Base-by-base conservation (phyloP, 1,140 invertebrate genomes). In the Antheraea pernyi region DNA sequence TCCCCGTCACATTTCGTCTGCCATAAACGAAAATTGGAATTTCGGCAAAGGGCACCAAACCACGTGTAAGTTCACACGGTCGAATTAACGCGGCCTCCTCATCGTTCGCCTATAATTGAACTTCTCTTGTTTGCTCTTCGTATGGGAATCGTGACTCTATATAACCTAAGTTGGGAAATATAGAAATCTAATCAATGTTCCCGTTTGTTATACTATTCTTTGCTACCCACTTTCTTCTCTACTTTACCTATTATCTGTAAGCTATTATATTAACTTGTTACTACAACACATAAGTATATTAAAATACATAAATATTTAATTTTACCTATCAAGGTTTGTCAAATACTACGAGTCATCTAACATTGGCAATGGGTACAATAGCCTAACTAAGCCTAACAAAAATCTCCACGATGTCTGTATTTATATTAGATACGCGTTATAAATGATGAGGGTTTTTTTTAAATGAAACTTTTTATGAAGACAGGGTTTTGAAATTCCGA, bases 21-120 rank as follows among this genome's bases (percentile, higher is more conserved):
- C 69, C 77, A 81, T 88, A 85, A 88, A 88, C 74, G 86, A 82
- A 88, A 85, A 88, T 85, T 88, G 85, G 81, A 85, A 84, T 80
- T 80, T 78, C 72, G 71, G 67, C 70, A 74, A 75, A 77, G 81
- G 79, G 78, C 73, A 74, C 19, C 59, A 11, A 36, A 76, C 65
- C 83, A 86, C 73, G 73, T 82, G 86, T 68, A 68, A 63, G 63
- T 86, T 89, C 86, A 67, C 86, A 89, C 86, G 82, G 67, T 72
- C 72, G 67, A 84, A 87, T 85, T 85, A 85, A 80, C 74, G 66
- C 30, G 61, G 16, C 36, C 61, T 64, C 59, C 36, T 68, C 30
- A 37, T 59, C 22, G 66, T 68, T 61, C 36, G 16, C 58, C 9
- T 59, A 37, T 68, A 68, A 68, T 68, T 63, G 61, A 37, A 63